A percentile compares a stretch with the other conserved stretches of the same genome.
Evolutionary conservation across 2,113 vertebrate genomes (phyloP).

Genomic region (Dipodomys stephensi): DNA sequence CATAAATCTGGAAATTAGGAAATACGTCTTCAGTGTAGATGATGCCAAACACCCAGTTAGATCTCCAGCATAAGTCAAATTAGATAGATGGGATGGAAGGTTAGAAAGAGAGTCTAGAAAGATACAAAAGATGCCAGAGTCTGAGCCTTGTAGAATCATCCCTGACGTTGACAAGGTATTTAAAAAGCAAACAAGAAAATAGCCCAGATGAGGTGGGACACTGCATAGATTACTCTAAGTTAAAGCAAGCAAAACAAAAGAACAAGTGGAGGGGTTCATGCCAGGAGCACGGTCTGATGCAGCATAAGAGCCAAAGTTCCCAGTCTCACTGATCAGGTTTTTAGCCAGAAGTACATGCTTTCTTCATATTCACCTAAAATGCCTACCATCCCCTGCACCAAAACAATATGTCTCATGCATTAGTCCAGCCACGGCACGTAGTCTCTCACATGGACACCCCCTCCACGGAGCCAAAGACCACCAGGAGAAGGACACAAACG

Average conservation of each 20-base stretch:
- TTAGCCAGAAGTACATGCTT: too few species aligned
- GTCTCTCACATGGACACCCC: too few species aligned
- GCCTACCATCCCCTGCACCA: too few species aligned
- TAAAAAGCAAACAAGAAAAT: constrained; percentile 29
- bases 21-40: neutral
- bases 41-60: neutral
- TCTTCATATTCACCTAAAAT: too few species aligned
- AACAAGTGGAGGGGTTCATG: neutral
- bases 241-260: neutral
- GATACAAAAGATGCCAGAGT: neutral
- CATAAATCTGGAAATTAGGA: neutral
- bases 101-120: neutral
- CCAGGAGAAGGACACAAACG: too few species aligned
- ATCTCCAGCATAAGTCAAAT: neutral
- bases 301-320: too few species aligned
- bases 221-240: neutral
- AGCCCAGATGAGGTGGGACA: neutral
- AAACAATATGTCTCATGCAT: too few species aligned
- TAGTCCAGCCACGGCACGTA: too few species aligned
- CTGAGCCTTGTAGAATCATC: neutral
- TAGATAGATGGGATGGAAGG: neutral
- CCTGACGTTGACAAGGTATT: neutral
- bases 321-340: too few species aligned
- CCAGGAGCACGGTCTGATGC: too few species aligned
- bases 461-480: too few species aligned